Evolutionary conservation across 1,140 invertebrate species (phyloP), one percentile per base, ranked within the genome.

Genomic region (Zaprionus tsacasi): DNA sequence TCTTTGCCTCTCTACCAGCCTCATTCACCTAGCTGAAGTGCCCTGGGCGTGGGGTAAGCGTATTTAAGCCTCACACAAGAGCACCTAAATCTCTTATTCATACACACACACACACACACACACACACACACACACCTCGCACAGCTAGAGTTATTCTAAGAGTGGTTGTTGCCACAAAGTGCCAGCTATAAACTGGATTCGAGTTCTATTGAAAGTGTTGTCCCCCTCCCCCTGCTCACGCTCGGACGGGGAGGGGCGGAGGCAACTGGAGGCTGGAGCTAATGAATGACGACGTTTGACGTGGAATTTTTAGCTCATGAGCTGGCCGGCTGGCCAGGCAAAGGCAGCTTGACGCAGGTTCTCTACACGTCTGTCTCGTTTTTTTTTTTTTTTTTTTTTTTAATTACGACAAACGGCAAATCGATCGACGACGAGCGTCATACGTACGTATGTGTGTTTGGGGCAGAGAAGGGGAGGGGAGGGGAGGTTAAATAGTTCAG

Each of bases 201-300:
- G 71, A 70, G 82, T 88, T 88, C 80, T 83, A 88, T 88, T 88
- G 83, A 88, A 88, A 88, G 83, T 88, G 83, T 88, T 88, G 82
- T 15, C 38, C 64, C 50, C 48, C 61, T 75, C 56, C 54, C 33
- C 33, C 33, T 30, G 27, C 27, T 21, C 21, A 21, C 27, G 27
- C 27, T 30, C 27, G 21, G 21, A 30, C 27, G 27, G 33, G 2
- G 1, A 21, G 33, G 1, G 33, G 1, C 10, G 33, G 33, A 35
- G 33, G 4, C 38, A 30, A 33, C 59, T 71, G 40, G 64, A 10
- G n/a, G 30, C 56, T 65, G 36, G 7, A 33, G 30, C 69, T 87
- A 88, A 87, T 87, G 83, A 87, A 88, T 88, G 85, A 74, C 83
- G 78, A 87, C 78, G 76, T 75, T 87, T 78, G 67, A 81, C 70